Evolutionary conservation across 92 coral and sea anemone species (phyloP).

Genomic region (Montipora capitata): DNA sequence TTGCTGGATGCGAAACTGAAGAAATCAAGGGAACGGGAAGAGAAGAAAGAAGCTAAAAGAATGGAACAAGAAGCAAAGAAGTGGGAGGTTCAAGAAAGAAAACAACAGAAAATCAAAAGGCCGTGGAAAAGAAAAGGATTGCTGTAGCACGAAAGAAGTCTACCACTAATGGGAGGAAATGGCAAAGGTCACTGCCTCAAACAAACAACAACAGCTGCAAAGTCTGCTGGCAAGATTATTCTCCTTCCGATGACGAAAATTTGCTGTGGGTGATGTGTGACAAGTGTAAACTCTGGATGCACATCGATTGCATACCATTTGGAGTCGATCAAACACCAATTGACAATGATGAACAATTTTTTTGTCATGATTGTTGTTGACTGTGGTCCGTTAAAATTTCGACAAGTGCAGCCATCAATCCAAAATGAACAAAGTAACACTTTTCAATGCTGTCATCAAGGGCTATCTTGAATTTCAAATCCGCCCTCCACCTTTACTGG

Average conservation of each 20-base stretch:
- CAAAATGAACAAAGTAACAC: no score
- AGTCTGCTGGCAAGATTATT: constrained; percentile 38
- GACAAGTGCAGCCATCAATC: no score
- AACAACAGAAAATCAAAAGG: constrained; percentile 1
- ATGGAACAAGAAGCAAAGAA: background rate
- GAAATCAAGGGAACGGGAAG: constrained; percentile 47
- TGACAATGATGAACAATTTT: constrained; percentile 32
- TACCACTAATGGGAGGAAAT: constrained; percentile 3
- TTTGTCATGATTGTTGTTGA: constrained; percentile 46
- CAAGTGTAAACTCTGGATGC: constrained; percentile 56
- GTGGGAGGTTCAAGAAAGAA: constrained; percentile 44
- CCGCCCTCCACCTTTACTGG: no score
- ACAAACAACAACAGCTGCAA: constrained; percentile 12
- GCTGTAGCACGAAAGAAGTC: background rate
- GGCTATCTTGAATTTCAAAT: no score
- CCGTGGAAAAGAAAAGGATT: constrained; percentile 8
- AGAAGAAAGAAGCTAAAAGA: constrained; percentile 24
- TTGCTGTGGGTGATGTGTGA: constrained; percentile 49
- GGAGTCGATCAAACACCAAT: constrained; percentile 44
- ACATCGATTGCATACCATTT: constrained; percentile 63
- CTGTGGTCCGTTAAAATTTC: background rate
- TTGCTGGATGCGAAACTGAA: constrained; percentile 57
- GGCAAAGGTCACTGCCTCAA: background rate
- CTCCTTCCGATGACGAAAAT: constrained; percentile 35
- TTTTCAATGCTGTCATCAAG: no score